Evolutionary conservation across 2,113 vertebrate species (phyloP), one percentile per base, ranked within the genome.

Genomic region (Plecturocebus donacophilus): DNA sequence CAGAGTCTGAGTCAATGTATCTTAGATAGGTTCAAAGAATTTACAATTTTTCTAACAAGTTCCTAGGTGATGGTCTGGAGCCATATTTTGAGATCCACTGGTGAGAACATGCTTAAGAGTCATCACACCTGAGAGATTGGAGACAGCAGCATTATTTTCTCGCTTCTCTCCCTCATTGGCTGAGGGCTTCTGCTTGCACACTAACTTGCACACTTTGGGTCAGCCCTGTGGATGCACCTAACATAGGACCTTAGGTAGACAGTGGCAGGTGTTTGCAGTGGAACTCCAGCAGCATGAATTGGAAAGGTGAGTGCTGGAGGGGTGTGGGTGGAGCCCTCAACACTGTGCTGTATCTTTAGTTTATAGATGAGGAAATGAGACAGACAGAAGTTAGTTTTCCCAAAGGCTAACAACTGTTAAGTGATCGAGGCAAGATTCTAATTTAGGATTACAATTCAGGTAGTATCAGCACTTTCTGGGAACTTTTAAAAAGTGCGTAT

Each of bases 321-420:
- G 0, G 17, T 81, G 14, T 35, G 12, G 32, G 38, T 86, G 25
- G 23, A 40, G 3, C 38, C 27, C 27, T 52, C 5, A 85, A 52
- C 14, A 17, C 3, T 88, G 12, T 91, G 35, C 14, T 88, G 8
- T n/a, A 23, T 76, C 12, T 61, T 87, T 86, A 40, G 21, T 77
- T 71, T 91, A 87, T 42, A 73, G 20, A n/a, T 97, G 32, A 87
- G 76, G 61, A 88, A 75, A 61, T 81, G 79, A 87, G 61, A 8
- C 9, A 87, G 20, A 82, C 16, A 76, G 32, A 71, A 73, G 40
- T 30, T 84, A 64, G 42, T 13, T 80, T 95, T 91, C 35, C 32
- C 11, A 23, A 80, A 87, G 32, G 16, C 58, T 91, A 87, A 35
- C 11, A 66, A 8, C 42, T 90, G 2, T 56, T 77, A 20, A 89